Conservation (phyloP, 2,888 invertebrate genomes). For the Pyrgus malvae region DNA sequence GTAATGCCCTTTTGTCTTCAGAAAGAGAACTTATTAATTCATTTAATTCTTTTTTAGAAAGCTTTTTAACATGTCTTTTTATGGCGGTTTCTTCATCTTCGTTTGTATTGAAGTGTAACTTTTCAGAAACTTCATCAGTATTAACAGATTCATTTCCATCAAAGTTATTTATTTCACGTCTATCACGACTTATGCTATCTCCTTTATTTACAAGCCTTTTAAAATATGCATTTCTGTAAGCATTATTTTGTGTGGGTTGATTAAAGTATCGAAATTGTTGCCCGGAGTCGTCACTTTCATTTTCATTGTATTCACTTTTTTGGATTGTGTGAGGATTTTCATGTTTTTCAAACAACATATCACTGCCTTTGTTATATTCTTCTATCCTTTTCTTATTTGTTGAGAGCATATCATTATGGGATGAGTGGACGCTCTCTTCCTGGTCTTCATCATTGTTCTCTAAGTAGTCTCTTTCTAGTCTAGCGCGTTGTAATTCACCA, state of each 20-base stretch:
- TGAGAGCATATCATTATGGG: background rate
- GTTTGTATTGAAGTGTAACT: slow-evolving; percentile 34
- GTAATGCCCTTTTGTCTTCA: slow-evolving; percentile 62
- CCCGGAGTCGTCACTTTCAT: slow-evolving; percentile 33
- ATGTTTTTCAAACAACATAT: background rate
- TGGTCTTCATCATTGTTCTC: slow-evolving; percentile 1
- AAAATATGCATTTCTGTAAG: slow-evolving; percentile 40
- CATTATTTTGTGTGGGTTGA: slow-evolving; percentile 46
- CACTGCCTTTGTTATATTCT: background rate
- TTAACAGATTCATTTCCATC: slow-evolving; percentile 21
- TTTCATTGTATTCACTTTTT: slow-evolving; percentile 44
- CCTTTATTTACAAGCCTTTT: slow-evolving; percentile 43
- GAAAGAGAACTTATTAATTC: slow-evolving; percentile 63
- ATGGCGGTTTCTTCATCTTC: slow-evolving; percentile 67
- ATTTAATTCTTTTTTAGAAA: slow-evolving; percentile 62
- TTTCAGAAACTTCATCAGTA: slow-evolving; percentile 18
- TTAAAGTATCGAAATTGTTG: slow-evolving; percentile 44
- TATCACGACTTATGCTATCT: slow-evolving; percentile 48
- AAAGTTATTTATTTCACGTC: slow-evolving; percentile 43
- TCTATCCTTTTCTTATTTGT: slow-evolving; percentile 6
- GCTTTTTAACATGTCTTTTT: slow-evolving; percentile 63
- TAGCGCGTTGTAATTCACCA: background rate
- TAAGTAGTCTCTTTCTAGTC: slow-evolving; percentile 10
- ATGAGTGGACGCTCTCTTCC: background rate
- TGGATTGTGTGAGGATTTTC: background rate